These are phyloP conservation scores for Ctenochaetus hawaiiensis DNA, from an alignment of 2,797 vertebrate species.

Conservation along the genomic window DNA sequence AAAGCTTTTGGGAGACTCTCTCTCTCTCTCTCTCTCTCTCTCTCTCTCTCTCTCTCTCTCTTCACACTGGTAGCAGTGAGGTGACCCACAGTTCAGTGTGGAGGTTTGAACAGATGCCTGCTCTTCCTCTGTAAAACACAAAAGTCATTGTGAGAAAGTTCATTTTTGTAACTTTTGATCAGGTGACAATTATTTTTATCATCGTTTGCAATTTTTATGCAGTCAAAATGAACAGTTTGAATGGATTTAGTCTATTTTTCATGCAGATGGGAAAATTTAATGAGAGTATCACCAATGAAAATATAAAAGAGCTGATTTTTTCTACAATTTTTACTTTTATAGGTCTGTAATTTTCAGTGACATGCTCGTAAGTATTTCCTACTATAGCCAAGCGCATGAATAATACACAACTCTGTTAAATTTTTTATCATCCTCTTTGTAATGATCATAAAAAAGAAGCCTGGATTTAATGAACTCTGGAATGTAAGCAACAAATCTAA, in stretches of 20 bases:
- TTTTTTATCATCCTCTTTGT: conserved; percentile 28
- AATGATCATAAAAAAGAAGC: conserved; percentile 22
- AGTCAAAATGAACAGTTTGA: not conserved
- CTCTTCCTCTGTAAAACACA: not conserved
- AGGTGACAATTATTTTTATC: not conserved
- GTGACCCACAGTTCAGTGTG: not conserved
- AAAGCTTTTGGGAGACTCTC: not conserved
- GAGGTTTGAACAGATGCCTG: not conserved
- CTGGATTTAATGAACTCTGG: conserved; percentile 44
- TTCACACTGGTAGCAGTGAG: not conserved
- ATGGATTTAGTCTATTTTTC: not conserved
- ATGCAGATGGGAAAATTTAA: not conserved
- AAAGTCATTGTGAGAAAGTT: not conserved
- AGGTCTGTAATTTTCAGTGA: not conserved
- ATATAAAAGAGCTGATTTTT: not conserved
- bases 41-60: no score
- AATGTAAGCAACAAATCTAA: conserved; percentile 18
- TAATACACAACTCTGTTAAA: conserved; percentile 24
- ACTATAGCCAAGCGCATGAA: conserved; percentile 2
- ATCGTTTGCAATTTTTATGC: not conserved
- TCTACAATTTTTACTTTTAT: not conserved
- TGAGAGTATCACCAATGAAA: not conserved
- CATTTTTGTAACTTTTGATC: not conserved
- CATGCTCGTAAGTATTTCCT: conserved; percentile 11
- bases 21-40: no score